A percentile compares a stretch with the other conserved stretches of the same genome.
These are phyloP conservation scores for Conus ventricosus DNA, from an alignment of 1,140 invertebrate genomes.

Conservation along the genomic window DNA sequence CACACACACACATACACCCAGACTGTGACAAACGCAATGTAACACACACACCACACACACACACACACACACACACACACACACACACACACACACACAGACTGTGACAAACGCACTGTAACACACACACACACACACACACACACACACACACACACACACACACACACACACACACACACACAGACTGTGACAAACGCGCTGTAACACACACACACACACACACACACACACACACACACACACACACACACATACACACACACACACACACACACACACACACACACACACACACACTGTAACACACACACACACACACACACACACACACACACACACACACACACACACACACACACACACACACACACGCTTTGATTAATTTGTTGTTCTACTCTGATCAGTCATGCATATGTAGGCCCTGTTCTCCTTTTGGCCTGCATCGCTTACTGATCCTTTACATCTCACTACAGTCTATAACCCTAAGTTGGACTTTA, in stretches of 20 bases:
- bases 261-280: neutral
- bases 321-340: neutral
- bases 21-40: too few species aligned
- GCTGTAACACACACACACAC: neutral
- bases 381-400: too few species aligned
- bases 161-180: neutral
- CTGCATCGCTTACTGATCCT: too few species aligned
- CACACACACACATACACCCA: neutral
- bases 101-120: too few species aligned
- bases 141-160: too few species aligned
- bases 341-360: neutral
- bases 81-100: neutral
- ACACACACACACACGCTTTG: neutral
- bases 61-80: slow-evolving; percentile 7
- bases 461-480: too few species aligned
- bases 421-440: too few species aligned
- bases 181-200: neutral
- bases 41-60: neutral
- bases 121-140: too few species aligned
- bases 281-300: neutral
- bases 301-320: neutral
- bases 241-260: too few species aligned
- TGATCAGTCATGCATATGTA: too few species aligned
- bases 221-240: neutral
- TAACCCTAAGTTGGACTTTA: too few species aligned